Conservation (phyloP, 1,140 invertebrate genomes). For the Drosophila repleta region DNA sequence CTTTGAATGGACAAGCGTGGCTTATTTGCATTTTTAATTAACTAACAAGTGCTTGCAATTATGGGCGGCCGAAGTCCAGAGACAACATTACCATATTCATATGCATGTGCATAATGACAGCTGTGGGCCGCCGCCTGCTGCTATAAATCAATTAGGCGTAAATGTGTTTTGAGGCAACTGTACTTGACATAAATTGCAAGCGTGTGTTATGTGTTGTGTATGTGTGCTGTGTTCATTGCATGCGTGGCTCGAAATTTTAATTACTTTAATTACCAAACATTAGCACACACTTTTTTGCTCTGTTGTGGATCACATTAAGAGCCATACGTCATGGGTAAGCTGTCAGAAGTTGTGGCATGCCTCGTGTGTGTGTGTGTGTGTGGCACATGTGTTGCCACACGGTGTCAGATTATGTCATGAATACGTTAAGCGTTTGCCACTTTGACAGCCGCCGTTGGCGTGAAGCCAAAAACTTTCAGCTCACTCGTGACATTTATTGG, state of each 20-base stretch:
- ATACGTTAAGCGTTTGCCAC: slow-evolving; percentile 47
- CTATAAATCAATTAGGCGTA: slow-evolving; percentile 53
- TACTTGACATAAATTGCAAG: slow-evolving; percentile 47
- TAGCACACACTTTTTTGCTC: slow-evolving; percentile 21
- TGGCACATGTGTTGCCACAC: slow-evolving; percentile 27
- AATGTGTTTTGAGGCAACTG: slow-evolving; percentile 38
- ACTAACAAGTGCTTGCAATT: slow-evolving; percentile 68
- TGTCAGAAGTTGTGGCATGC: slow-evolving; percentile 45
- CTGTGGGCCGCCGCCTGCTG: slow-evolving; percentile 5
- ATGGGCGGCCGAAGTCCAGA: slow-evolving; percentile 32
- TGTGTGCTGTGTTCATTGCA: background rate
- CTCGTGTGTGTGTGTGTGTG: slow-evolving; percentile 19
- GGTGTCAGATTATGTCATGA: slow-evolving; percentile 43
- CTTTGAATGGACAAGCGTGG: slow-evolving; percentile 29
- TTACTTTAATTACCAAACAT: slow-evolving; percentile 44
- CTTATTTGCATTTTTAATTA: slow-evolving; percentile 68
- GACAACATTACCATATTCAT: slow-evolving; percentile 41
- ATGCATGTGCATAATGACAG: slow-evolving; percentile 25
- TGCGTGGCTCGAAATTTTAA: slow-evolving; percentile 41
- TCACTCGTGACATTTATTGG: slow-evolving; percentile 54
- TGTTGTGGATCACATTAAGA: slow-evolving; percentile 38
- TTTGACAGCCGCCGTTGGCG: slow-evolving; percentile 36
- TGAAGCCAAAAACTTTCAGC: slow-evolving; percentile 29
- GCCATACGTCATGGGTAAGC: slow-evolving; percentile 37
- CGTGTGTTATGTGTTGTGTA: background rate